Evolutionary conservation across 2,888 invertebrate species (phyloP), one percentile per base, ranked within the genome.

Genomic region (Ganaspis brasiliensis): DNA sequence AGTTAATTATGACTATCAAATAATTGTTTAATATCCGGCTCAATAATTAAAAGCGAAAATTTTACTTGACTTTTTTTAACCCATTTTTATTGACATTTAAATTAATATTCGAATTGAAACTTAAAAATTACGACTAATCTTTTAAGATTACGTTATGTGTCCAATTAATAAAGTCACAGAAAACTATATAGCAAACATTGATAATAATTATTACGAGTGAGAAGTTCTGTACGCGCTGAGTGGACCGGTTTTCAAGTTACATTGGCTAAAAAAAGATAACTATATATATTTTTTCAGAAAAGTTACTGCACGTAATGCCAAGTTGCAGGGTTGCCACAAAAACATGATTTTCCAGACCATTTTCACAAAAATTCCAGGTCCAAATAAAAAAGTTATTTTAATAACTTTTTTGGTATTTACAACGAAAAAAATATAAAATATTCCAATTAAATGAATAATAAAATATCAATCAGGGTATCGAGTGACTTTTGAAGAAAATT

Each of bases 121-220:
- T n/a, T n/a, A n/a, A 67, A 67, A 67, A 45, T 67, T 45, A 21
- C 24, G 24, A 67, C n/a, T 67, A 45, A 67, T 67, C 24, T 67
- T 14, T 37, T 67, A 21, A 37, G 24, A 24, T 67, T 67, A 14
- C 45, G 45, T 45, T 67, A 45, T 21, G 21, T 67, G 24, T 67
- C 40, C 67, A 67, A 67, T 67, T 45, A 67, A 67, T 19, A 9
- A 21, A 45, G 45, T 67, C 40, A 21, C 45, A 24, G 45, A 24
- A 67, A 67, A 45, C 21, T 12, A 63, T 24, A 63, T 40, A 14
- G 24, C 24, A 40, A 56, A 67, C 45, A 67, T 67, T 67, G 40
- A 40, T 24, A 14, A 40, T 67, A 21, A 40, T 45, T 67, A 40
- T 45, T 40, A 19, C 45, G 24, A 67, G 45, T 26, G 67, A n/a